Evolutionary conservation across 2,888 invertebrate species (phyloP).

Genomic region (Eristalis pertinax): DNA sequence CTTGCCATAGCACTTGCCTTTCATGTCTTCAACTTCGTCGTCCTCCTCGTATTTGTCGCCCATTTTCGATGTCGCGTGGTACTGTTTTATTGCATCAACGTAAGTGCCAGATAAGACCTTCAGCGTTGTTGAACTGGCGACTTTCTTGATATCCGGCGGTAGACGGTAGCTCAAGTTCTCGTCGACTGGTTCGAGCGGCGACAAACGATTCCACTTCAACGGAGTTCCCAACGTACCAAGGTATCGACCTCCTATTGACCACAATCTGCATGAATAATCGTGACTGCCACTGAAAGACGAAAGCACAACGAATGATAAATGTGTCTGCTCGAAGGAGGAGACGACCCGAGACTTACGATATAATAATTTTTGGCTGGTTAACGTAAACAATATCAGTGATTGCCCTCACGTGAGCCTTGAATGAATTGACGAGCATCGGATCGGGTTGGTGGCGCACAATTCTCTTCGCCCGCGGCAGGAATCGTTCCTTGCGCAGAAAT

Average conservation of each 20-base stretch:
- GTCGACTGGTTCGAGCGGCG: constrained; percentile 81
- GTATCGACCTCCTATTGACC: constrained; percentile 88
- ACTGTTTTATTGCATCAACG: constrained; percentile 49
- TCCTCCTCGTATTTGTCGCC: constrained; percentile 74
- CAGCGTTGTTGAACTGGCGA: constrained; percentile 89
- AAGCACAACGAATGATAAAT: constrained; percentile 13
- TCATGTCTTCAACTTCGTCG: constrained; percentile 56
- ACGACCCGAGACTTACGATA: constrained; percentile 83
- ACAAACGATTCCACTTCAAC: constrained; percentile 84
- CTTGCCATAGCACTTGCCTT: constrained; percentile 82
- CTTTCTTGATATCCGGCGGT: constrained; percentile 88
- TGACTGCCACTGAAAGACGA: constrained; percentile 83
- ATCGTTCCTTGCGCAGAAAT: constrained; percentile 86
- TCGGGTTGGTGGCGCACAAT: constrained; percentile 83
- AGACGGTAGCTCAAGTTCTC: constrained; percentile 81
- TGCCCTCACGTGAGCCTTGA: constrained; percentile 87
- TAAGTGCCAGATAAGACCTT: constrained; percentile 82
- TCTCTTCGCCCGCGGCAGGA: constrained; percentile 87
- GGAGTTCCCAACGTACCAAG: constrained; percentile 89
- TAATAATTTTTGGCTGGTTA: constrained; percentile 85
- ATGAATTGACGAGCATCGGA: constrained; percentile 87
- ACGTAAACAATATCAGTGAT: constrained; percentile 87
- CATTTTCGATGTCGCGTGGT: constrained; percentile 52
- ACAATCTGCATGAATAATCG: constrained; percentile 88
- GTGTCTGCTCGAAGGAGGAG: background rate